phyloP scores from a whole-genome alignment of 2,888 invertebrate genomes.

The Callyntrura guangdongensis region DNA sequence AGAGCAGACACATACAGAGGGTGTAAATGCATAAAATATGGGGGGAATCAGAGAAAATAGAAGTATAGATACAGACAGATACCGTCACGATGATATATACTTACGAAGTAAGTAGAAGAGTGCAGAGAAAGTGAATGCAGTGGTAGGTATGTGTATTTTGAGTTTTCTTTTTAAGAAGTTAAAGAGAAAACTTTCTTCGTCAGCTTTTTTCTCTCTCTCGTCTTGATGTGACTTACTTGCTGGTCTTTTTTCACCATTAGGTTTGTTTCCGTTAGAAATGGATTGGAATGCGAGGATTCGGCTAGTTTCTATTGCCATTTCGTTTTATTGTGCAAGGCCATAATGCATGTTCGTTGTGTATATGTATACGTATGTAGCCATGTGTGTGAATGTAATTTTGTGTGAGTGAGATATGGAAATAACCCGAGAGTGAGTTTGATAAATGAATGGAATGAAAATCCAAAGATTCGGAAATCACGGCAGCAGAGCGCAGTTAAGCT shows the following conservation, averaged over 20 bases:
- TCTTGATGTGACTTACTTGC: conserved; percentile 12
- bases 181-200: conserved; percentile 39
- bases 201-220: not conserved
- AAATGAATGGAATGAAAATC: conserved; percentile 73
- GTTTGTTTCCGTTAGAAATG: conserved; percentile 40
- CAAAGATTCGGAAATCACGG: conserved; percentile 71
- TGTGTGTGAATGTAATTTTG: conserved; percentile 61
- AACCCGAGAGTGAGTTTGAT: conserved; percentile 69
- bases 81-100: not conserved
- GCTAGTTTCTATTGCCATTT: not conserved
- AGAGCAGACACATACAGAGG: too few relatives aligned
- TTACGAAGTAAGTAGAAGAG: too few relatives aligned
- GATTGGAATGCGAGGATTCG: conserved; percentile 63
- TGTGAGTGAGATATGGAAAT: conserved; percentile 73
- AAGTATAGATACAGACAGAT: not conserved
- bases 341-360: too few relatives aligned
- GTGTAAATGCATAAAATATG: conserved; percentile 49
- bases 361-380: too few relatives aligned
- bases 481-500: too few relatives aligned
- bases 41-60: conserved; percentile 8
- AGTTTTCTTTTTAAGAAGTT: too few relatives aligned
- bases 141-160: too few relatives aligned
- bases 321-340: not conserved
- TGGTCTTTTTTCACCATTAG: conserved; percentile 22
- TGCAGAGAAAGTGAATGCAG: too few relatives aligned